Conservation (phyloP, 2,797 vertebrate genomes). For the Crenuchus spilurus region DNA sequence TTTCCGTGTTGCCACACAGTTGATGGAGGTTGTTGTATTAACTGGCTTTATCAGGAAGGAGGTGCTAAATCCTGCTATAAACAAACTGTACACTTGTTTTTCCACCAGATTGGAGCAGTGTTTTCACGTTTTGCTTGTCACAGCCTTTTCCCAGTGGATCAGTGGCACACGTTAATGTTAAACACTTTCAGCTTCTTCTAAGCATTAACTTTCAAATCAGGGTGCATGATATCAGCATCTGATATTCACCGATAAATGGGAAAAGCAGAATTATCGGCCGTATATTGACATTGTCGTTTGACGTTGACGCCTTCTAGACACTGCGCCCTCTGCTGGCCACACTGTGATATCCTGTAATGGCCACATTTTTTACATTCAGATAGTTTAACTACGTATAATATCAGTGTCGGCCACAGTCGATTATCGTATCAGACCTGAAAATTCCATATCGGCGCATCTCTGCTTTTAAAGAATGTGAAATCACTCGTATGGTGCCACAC, state of each 20-base stretch:
- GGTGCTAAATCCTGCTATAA: slow-evolving; percentile 51
- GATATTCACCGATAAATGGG: too few relatives aligned
- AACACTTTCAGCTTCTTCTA: background rate
- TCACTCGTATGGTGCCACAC: slow-evolving; percentile 65
- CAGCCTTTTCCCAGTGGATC: background rate
- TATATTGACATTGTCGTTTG: too few relatives aligned
- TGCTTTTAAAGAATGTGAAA: slow-evolving; percentile 69
- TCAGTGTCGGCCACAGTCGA: slow-evolving; percentile 8
- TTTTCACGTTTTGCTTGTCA: slow-evolving; percentile 52
- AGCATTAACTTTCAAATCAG: background rate
- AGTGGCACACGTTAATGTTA: too few relatives aligned
- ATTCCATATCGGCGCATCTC: too few relatives aligned
- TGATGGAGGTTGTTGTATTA: slow-evolving; percentile 59
- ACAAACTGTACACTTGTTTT: too few relatives aligned
- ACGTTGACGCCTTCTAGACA: too few relatives aligned
- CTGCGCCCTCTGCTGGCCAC: too few relatives aligned
- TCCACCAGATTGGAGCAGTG: slow-evolving; percentile 60
- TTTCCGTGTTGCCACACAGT: slow-evolving; percentile 62
- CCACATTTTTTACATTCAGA: slow-evolving; percentile 1
- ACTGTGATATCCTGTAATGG: background rate
- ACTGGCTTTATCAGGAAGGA: slow-evolving; percentile 59
- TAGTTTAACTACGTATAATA: too few relatives aligned
- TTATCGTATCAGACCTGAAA: too few relatives aligned
- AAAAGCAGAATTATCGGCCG: too few relatives aligned
- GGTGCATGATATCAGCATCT: too few relatives aligned